Evolutionary conservation across 2,113 vertebrate species (phyloP).

Genomic region (Glaucomys volans): DNA sequence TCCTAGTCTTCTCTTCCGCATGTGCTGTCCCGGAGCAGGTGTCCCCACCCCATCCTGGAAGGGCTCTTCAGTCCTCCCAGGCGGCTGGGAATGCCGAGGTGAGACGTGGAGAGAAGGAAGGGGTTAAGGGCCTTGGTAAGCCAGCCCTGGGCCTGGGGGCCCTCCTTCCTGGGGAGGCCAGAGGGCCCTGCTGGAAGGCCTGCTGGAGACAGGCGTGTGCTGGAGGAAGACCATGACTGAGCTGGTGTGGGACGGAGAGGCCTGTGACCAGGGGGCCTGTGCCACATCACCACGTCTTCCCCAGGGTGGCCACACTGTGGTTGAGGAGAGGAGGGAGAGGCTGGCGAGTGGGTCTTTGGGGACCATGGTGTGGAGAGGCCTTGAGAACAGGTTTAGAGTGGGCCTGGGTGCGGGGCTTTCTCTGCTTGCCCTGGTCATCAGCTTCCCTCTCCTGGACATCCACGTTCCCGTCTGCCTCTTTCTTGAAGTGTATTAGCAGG

Average conservation of each 20-base stretch:
- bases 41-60: background rate
- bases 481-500: background rate
- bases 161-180: background rate
- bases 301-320: background rate
- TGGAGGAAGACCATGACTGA: background rate
- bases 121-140: background rate
- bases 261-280: background rate
- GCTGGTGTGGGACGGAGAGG: background rate
- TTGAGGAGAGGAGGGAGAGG: background rate
- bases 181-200: background rate
- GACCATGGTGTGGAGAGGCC: background rate
- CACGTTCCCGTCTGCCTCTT: background rate
- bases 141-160: background rate
- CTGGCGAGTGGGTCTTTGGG: background rate
- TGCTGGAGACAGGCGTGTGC: background rate
- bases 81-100: background rate
- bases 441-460: background rate
- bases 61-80: too few relatives aligned
- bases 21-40: accelerated
- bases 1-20: background rate
- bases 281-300: accelerated
- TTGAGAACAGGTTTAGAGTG: background rate
- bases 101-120: background rate
- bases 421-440: background rate
- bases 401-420: background rate